Evolutionary conservation across 2,797 vertebrate species (phyloP), one percentile per base, ranked within the genome.

Genomic region (Poeciliopsis infans): DNA sequence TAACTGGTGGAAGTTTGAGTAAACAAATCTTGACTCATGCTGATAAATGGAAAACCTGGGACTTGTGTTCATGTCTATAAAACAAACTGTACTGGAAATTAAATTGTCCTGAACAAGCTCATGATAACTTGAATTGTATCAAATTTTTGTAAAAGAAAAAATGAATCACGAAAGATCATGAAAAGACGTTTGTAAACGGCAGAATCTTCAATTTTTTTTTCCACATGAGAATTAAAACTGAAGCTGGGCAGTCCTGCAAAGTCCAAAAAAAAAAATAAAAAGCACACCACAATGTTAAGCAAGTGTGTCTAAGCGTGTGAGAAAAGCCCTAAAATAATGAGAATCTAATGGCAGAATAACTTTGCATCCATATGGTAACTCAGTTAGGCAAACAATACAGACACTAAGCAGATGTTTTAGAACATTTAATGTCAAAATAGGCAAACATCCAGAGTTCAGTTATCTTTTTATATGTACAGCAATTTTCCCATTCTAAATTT

Each of bases 351-450:
- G 80, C 57, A 75, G 85, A 83, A 87, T 84, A 84, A 85, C 76
- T 79, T 80, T 78, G 46, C 78, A 86, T 84, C 83, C 80, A 82
- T 86, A 83, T 83, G 82, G 80, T 73, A 61, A 79, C 59, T 70
- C 77, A 78, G 85, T 71, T 76, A 86, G 77, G 45, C 79, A 85
- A 82, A 85, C 77, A 89, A 79, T 68, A 49, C 53, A 81, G 46
- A 81, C 78, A 78, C 20, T 49, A 31, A 72, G 57, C 53, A 82
- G 1, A 68, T 84, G 84, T 88, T 76, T 68, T 41, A 78, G 89
- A 59, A 81, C 41, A 71, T 92, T 93, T 93, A 93, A 87, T 87
- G 79, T 87, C 77, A 92, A 83, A 91, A 89, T 82, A 83, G 81
- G 83, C 78, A 84, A 78, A 45, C 84, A 75, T 88, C 33, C 79